Evolutionary conservation across 1,140 invertebrate genomes (phyloP).

Genomic region (Pentalonia nigronervosa): DNA sequence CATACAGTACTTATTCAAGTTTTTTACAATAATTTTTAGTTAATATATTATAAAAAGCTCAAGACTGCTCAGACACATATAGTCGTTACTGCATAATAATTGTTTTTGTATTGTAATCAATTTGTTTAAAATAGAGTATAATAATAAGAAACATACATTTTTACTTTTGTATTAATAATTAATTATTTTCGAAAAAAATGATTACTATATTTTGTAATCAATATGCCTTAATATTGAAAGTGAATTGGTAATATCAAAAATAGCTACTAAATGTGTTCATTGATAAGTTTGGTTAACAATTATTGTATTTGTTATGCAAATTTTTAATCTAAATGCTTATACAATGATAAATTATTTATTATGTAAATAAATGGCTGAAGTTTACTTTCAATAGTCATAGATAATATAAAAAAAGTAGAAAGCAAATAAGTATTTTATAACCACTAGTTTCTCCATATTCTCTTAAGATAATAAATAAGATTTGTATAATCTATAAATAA

Average conservation of each 20-base stretch:
- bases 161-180: neutral
- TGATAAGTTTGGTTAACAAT: neutral
- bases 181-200: neutral
- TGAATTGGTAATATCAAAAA: neutral
- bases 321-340: neutral
- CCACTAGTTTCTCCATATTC: neutral
- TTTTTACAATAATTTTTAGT: neutral
- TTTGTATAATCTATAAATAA: neutral
- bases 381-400: neutral
- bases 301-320: neutral
- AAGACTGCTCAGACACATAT: neutral
- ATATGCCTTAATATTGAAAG: neutral
- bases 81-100: neutral
- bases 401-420: neutral
- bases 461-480: neutral
- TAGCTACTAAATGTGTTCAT: neutral
- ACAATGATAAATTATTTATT: neutral
- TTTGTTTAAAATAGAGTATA: neutral
- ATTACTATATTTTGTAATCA: neutral
- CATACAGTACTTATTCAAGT: neutral
- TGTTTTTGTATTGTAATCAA: neutral
- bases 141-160: neutral
- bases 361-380: neutral
- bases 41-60: neutral
- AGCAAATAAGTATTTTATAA: neutral